phyloP scores from a whole-genome alignment of 2,113 vertebrate species.

The Vidua chalybeata region DNA sequence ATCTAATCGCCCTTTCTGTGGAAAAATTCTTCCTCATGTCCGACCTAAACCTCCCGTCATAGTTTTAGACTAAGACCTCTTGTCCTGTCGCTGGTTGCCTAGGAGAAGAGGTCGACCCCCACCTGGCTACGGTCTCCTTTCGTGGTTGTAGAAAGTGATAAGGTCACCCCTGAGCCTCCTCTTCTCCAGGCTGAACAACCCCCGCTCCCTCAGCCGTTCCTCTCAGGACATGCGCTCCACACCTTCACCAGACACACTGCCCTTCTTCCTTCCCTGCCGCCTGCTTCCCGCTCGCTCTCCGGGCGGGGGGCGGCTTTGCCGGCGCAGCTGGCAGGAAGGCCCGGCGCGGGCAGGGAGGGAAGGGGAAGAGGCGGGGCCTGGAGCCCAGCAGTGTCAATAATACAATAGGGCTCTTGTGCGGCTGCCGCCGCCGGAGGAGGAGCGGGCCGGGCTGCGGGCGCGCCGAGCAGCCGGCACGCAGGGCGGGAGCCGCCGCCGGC shows the following conservation, averaged over 20 bases:
- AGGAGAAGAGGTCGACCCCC: neutral
- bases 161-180: neutral
- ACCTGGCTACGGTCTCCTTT: neutral
- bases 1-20: neutral
- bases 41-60: neutral
- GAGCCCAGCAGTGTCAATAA: conserved; percentile 81
- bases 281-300: neutral
- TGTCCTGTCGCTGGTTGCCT: neutral
- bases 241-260: neutral
- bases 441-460: conserved; percentile 42
- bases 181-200: neutral
- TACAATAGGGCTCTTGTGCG: conserved; percentile 93
- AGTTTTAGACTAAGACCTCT: neutral
- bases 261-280: neutral
- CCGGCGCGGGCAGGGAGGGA: conserved; percentile 38
- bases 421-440: conserved; percentile 31
- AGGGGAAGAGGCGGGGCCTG: conserved; percentile 81
- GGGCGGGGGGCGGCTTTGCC: neutral
- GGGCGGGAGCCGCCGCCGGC: conserved; percentile 1
- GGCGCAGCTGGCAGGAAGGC: conserved; percentile 55
- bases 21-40: neutral
- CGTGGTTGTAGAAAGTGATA: neutral
- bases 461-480: neutral
- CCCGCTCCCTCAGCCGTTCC: neutral
- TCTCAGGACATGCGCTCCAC: neutral